Evolutionary conservation across 2,797 vertebrate genomes (phyloP).

Genomic region (Gobionotothen gibberifrons): DNA sequence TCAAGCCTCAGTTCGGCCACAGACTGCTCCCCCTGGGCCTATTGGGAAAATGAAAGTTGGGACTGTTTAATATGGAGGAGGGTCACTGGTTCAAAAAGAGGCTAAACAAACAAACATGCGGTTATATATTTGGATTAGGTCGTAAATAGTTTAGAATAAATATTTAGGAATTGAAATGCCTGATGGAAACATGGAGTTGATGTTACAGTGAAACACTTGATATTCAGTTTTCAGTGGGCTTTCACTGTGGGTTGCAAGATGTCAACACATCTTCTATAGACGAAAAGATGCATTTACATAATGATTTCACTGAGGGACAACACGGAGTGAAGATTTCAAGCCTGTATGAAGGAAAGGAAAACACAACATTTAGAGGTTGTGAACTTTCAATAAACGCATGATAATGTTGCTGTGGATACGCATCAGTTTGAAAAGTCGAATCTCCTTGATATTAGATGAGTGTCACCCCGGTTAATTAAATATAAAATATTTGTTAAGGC

Average conservation of each 20-base stretch:
- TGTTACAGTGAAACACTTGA: not conserved
- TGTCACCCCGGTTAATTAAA: constrained; percentile 32
- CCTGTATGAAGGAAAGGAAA: not conserved
- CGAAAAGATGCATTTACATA: not conserved
- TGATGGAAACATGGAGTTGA: not conserved
- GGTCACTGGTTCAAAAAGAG: constrained; percentile 44
- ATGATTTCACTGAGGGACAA: not conserved
- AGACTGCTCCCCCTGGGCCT: constrained; percentile 39
- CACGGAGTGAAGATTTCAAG: not conserved
- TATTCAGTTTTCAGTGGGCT: constrained; percentile 12
- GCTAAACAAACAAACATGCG: constrained; percentile 38
- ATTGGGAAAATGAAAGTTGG: constrained; percentile 58
- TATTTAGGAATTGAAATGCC: constrained; percentile 17
- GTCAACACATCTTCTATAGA: constrained; percentile 6
- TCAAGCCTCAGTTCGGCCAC: constrained; percentile 50
- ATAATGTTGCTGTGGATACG: not conserved
- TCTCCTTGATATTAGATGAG: not conserved
- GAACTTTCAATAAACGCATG: not conserved
- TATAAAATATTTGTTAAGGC: constrained; percentile 49
- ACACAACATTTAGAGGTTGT: not conserved
- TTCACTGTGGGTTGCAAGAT: not conserved
- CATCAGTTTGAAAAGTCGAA: not conserved
- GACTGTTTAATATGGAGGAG: constrained; percentile 53
- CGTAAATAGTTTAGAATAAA: constrained; percentile 39
- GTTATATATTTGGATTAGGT: constrained; percentile 40